Evolutionary conservation across 2,797 vertebrate genomes (phyloP).

Genomic region (Diglossa cyanea): DNA sequence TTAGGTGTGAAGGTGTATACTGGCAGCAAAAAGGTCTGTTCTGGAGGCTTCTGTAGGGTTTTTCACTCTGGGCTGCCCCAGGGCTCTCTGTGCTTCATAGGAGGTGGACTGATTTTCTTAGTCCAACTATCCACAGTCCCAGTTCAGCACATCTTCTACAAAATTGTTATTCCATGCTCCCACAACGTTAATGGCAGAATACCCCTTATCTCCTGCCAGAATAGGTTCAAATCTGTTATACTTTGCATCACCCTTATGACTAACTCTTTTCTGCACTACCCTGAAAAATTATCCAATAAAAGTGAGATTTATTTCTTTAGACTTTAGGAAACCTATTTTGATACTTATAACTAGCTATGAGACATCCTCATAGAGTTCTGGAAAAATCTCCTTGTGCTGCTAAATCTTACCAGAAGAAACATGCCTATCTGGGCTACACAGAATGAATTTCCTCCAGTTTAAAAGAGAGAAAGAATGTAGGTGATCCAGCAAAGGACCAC

Average conservation of each 20-base stretch:
- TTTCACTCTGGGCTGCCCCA: background rate
- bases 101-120: background rate
- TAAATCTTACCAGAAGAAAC: background rate
- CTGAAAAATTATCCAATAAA: background rate
- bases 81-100: background rate
- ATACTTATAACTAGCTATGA: background rate
- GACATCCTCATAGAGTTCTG: background rate
- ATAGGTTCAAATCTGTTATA: background rate
- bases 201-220: background rate
- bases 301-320: background rate
- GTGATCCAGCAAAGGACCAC: background rate
- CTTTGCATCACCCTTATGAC: background rate
- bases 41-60: background rate
- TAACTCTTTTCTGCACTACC: background rate
- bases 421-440: background rate
- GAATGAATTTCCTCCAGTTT: background rate
- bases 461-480: background rate
- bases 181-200: background rate
- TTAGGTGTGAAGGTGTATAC: background rate
- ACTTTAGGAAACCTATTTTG: background rate
- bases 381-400: background rate
- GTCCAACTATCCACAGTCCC: background rate
- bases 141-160: background rate
- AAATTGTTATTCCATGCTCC: background rate
- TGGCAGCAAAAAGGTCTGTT: background rate